Base-by-base conservation (phyloP, 2,113 vertebrate species). In the Rhinopithecus roxellana region DNA sequence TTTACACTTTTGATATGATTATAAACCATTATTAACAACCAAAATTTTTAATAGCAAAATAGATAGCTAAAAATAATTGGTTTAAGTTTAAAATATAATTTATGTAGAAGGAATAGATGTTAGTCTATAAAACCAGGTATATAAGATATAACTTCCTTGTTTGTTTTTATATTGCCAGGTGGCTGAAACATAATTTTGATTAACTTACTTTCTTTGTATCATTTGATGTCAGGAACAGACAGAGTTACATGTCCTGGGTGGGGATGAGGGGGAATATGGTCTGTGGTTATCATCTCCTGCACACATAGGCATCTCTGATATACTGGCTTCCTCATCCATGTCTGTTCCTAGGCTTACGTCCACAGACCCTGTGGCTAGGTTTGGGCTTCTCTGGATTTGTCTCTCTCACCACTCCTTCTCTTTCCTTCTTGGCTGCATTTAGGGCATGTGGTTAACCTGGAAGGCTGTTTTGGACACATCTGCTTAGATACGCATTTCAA, bases 11-110 rank as follows among this genome's bases (percentile, higher is more conserved):
- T 67, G 52, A 50, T 45, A 78, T 70, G n/a, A 74, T 10, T 81
- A 22, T 20, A 82, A 91, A 27, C 45, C 70, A 30, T 59, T 89
- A 89, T 86, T 93, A 84, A n/a, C 40, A 93, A 83, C 16, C 22
- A 35, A 23, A 27, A 84, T 70, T 94, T 94, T 81, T 52, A 81
- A 55, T 38, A 67, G 72, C 40, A 78, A 97, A 82, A 78, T 25
- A 74, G 45, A 57, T 14, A 23, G 43, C 16, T 79, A 89, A 95
- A 86, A 78, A 16, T 59, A 89, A 74, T 27, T 78, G 45, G 23
- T 67, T 92, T 94, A 88, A 95, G 5, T 77, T 90, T 74, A 89
- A 94, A 85, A 83, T n/a, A 50, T 12, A 16, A 50, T 40, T 64
- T 79, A 61, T 20, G 8, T 45, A 86, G 48, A 94, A 87, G 25